Evolutionary conservation across 2,113 vertebrate species (phyloP).

Genomic region (Bothrops jararaca): DNA sequence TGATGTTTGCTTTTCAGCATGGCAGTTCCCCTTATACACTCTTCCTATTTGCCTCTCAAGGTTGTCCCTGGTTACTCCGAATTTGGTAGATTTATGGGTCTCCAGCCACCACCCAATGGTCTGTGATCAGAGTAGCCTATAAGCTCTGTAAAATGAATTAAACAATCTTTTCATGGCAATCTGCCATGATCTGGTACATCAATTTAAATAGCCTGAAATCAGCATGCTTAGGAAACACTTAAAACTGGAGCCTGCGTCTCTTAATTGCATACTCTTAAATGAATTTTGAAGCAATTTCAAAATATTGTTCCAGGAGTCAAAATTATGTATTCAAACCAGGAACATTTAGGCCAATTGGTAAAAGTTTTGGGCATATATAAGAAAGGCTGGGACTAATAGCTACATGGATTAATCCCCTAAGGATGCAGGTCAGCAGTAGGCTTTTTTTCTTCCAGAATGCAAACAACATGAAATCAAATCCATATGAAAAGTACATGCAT

Average conservation of each 20-base stretch:
- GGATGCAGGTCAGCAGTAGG: not conserved
- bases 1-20: not conserved
- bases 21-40: not conserved
- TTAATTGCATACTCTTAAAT: not conserved
- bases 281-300: not conserved
- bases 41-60: not conserved
- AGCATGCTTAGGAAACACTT: not conserved
- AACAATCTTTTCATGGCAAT: not conserved
- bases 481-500: not conserved
- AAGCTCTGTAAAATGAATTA: not conserved
- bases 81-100: not conserved
- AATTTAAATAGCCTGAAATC: not conserved
- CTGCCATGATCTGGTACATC: not conserved
- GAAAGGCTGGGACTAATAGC: not conserved
- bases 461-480: not conserved
- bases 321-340: not conserved
- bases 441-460: not conserved
- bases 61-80: not conserved
- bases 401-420: not conserved
- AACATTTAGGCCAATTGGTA: not conserved
- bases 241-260: not conserved
- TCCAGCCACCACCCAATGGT: not conserved
- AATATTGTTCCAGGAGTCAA: not conserved
- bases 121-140: not conserved
- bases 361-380: not conserved